Evolutionary conservation across 2,888 invertebrate genomes (phyloP).

Genomic region (Stratiomys singularior): DNA sequence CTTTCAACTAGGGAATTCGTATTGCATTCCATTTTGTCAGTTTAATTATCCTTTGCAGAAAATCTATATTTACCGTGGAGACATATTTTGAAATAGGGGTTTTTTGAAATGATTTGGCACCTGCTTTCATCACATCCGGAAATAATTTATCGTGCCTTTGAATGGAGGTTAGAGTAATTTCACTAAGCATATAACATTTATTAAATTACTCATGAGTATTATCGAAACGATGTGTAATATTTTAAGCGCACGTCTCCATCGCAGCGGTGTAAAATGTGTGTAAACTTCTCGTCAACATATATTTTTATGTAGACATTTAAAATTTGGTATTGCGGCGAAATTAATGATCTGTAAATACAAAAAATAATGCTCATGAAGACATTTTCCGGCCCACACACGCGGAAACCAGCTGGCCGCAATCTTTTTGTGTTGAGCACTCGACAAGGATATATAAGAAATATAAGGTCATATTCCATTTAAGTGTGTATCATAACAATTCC

Average conservation of each 20-base stretch:
- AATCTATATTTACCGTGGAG: too few species aligned
- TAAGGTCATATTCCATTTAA: constrained; percentile 27
- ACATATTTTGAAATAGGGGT: too few species aligned
- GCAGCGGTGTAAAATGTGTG: background rate
- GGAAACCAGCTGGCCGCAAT: background rate
- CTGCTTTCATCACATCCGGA: too few species aligned
- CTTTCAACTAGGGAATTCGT: too few species aligned
- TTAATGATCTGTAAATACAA: constrained; percentile 36
- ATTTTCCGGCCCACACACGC: background rate
- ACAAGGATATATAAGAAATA: background rate
- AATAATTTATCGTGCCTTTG: too few species aligned
- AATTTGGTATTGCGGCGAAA: constrained; percentile 19
- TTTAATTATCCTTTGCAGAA: too few species aligned
- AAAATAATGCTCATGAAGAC: constrained; percentile 7
- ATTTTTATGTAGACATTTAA: background rate
- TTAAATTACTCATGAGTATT: background rate
- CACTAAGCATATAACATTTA: background rate
- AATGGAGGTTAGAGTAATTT: background rate
- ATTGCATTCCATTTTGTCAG: too few species aligned
- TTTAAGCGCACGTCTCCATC: background rate
- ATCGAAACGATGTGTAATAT: background rate
- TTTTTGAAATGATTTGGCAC: too few species aligned
- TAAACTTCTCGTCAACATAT: background rate
- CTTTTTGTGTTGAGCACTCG: background rate
- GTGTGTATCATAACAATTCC: constrained; percentile 22